These are phyloP conservation scores for Ornithorhynchus anatinus DNA, from an alignment of 2,113 vertebrate species.

Conservation along the genomic window DNA sequence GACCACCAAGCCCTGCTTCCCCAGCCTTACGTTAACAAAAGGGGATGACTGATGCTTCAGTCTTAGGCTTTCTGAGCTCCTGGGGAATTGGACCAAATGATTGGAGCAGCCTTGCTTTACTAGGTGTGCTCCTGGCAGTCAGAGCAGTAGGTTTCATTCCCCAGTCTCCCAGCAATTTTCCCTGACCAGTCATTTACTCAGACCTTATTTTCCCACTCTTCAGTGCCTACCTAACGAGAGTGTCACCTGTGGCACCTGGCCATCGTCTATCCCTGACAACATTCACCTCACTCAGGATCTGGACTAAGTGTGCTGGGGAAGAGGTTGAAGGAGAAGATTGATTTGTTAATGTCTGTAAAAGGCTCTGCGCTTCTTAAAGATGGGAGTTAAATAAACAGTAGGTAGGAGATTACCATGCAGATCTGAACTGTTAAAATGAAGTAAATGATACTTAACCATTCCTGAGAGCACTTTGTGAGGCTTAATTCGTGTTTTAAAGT, in stretches of 20 bases:
- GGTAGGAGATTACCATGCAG: not conserved
- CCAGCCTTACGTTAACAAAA: not conserved
- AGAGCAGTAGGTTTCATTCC: no score
- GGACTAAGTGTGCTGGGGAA: no score
- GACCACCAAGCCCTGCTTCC: no score
- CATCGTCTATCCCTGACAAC: no score
- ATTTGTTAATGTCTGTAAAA: not conserved
- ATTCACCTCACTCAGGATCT: no score
- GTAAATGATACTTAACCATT: not conserved
- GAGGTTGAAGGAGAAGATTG: no score
- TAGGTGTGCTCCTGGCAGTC: no score
- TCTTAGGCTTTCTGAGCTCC: not conserved
- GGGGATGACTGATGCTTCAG: not conserved
- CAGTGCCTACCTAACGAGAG: no score
- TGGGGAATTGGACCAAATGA: not conserved
- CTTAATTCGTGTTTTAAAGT: conserved; percentile 41
- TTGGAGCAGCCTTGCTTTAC: not conserved
- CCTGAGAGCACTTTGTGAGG: not conserved
- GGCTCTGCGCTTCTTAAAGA: not conserved
- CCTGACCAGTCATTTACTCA: no score
- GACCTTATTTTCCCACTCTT: no score
- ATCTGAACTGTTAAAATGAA: not conserved
- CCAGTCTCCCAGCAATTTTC: no score
- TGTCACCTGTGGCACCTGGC: no score
- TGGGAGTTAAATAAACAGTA: not conserved